Conservation (phyloP, 2,888 invertebrate species). For the Tridacna gigas region DNA sequence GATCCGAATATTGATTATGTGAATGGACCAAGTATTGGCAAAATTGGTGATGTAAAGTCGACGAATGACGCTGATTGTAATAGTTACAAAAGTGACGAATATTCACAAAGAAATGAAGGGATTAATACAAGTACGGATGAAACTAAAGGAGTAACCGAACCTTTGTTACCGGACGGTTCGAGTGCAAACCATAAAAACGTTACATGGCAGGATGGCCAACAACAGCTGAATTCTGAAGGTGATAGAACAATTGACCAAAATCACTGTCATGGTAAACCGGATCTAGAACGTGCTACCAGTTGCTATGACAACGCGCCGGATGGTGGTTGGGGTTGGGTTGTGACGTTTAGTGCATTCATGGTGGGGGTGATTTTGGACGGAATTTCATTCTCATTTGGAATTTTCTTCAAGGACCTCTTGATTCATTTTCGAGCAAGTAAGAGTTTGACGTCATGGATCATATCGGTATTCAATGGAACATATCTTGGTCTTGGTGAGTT, state of each 20-base stretch:
- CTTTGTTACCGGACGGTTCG: background rate
- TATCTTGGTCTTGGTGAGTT: constrained; percentile 93
- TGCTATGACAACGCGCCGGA: constrained; percentile 89
- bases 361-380: constrained; percentile 97
- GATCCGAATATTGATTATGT: too few relatives aligned
- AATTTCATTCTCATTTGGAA: constrained; percentile 94
- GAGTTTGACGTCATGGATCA: constrained; percentile 92
- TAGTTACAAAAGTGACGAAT: too few relatives aligned
- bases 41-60: too few relatives aligned
- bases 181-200: background rate
- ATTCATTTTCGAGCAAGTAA: constrained; percentile 90
- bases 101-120: too few relatives aligned
- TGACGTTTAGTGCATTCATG: constrained; percentile 95
- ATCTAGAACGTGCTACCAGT: constrained; percentile 37
- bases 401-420: constrained; percentile 89
- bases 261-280: background rate
- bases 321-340: constrained; percentile 97
- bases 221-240: background rate
- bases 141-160: background rate
- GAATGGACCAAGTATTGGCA: too few relatives aligned
- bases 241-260: background rate
- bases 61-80: too few relatives aligned
- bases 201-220: background rate
- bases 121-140: too few relatives aligned
- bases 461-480: constrained; percentile 95